Evolutionary conservation across 2,888 invertebrate genomes (phyloP), one percentile per base, ranked within the genome.

Genomic region (Thelaira solivaga): DNA sequence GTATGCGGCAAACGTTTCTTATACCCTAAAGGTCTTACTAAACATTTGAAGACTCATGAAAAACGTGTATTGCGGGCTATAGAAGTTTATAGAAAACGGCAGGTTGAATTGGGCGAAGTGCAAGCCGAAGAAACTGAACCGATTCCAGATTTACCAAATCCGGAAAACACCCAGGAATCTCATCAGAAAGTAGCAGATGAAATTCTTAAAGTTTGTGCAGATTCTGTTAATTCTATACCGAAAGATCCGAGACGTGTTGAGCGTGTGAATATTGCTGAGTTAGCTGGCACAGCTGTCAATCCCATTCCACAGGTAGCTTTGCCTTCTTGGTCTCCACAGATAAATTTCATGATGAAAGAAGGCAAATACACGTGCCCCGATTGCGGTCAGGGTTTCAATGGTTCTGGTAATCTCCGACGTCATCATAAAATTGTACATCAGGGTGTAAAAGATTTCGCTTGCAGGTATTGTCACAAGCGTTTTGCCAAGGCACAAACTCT

Each of bases 401-500:
- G 86, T 16, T 84, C 85, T 10, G 88, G 87, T 34, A 88, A 88
- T 75, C 84, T 86, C 76, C 85, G 85, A 47, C 84, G 88, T 0
- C 88, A 88, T 69, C 86, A 86, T 31, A 87, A 86, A 64, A 87
- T 86, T 18, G 87, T 88, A 8, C 88, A 88, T 65, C 86, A 87
- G 49, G 88, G 88, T 62, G 87, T 88, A 2, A 88, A 88, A 71
- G 86, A 87, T 53, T 88, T 86, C 39, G 85, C 84, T 11, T 88
- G 88, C 49, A 83, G 86, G 1, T 86, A 86, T 76, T 88, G 88
- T 74, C 86, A 87, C 22, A 85, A 87, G 55, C 84, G 87, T 0
- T 88, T 88, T 80, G 88, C 88, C 1, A 88, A 88, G 79, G 87
- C 88, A 1, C 88, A 88, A 76, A 88, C 88, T 0, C 80, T 88